Percentiles rank a stretch among this genome's conserved stretches.
phyloP scores from a whole-genome alignment of 2,797 vertebrate genomes.

The Zalophus californianus region DNA sequence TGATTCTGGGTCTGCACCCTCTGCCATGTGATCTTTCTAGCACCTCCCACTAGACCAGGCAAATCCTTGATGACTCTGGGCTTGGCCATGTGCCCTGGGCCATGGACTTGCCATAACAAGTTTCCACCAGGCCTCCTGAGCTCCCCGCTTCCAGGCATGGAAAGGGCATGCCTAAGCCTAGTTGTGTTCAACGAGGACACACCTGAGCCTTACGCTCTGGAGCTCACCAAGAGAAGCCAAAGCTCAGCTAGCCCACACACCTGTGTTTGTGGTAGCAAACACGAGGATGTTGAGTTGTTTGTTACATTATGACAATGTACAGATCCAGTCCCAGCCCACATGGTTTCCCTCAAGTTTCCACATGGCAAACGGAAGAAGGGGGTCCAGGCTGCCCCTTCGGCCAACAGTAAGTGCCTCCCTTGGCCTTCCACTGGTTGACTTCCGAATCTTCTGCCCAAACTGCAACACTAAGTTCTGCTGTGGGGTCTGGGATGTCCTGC shows the following conservation, averaged over 20 bases:
- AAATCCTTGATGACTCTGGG: background rate
- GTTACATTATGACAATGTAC: background rate
- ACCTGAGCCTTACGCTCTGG: background rate
- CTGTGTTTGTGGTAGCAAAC: fast-evolving
- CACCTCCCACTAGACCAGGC: background rate
- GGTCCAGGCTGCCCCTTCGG: background rate
- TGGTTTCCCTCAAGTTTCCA: background rate
- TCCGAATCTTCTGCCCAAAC: background rate
- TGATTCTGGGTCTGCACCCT: background rate
- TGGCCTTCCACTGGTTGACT: background rate
- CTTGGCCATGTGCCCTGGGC: background rate
- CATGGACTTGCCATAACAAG: background rate
- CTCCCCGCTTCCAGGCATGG: background rate
- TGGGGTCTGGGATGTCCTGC: background rate
- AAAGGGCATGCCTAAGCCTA: background rate
- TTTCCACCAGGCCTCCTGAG: background rate
- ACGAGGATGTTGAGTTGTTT: background rate
- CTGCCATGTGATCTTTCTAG: background rate
- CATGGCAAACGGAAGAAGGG: fast-evolving
- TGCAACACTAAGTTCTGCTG: background rate
- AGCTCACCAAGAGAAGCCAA: background rate
- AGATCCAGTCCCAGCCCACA: background rate
- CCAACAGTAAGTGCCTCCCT: background rate
- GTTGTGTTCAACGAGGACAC: too few relatives aligned
- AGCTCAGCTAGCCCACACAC: background rate